A percentile compares a stretch with the other conserved stretches of the same genome.
These are phyloP conservation scores for Chiloscyllium punctatum DNA, from an alignment of 2,797 vertebrate species.

Conservation along the genomic window DNA sequence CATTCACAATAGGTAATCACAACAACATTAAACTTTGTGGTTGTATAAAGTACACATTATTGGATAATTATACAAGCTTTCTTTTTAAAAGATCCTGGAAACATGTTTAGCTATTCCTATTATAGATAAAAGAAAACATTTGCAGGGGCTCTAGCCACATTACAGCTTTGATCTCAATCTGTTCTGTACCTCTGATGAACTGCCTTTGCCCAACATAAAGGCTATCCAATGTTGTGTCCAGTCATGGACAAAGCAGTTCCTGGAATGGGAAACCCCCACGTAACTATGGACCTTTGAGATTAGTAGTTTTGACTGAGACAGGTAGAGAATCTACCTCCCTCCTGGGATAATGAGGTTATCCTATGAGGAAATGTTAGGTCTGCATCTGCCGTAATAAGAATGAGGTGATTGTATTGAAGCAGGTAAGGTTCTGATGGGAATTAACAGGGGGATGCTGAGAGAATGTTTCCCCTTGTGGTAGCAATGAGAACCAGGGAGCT, in stretches of 20 bases:
- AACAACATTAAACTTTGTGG: neutral
- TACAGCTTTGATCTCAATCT: neutral
- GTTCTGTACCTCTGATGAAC: neutral
- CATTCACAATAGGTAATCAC: neutral
- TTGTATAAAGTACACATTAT: neutral
- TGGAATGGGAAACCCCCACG: neutral
- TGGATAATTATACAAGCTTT: neutral
- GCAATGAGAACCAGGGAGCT: too few species aligned
- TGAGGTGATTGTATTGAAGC: too few species aligned
- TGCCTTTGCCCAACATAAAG: neutral
- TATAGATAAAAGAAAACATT: neutral
- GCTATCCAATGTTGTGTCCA: neutral
- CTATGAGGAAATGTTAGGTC: too few species aligned
- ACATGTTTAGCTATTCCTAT: neutral
- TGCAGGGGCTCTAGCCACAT: neutral
- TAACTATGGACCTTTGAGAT: neutral
- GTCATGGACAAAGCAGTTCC: neutral
- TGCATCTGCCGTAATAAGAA: too few species aligned
- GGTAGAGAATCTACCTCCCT: neutral
- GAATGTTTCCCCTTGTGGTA: too few species aligned
- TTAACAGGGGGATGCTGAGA: too few species aligned
- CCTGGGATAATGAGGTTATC: too few species aligned
- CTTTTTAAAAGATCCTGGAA: neutral
- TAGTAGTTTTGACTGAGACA: neutral
- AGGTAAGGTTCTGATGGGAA: too few species aligned